phyloP scores from a whole-genome alignment of 2,888 invertebrate genomes.

The Thymelicus sylvestris region DNA sequence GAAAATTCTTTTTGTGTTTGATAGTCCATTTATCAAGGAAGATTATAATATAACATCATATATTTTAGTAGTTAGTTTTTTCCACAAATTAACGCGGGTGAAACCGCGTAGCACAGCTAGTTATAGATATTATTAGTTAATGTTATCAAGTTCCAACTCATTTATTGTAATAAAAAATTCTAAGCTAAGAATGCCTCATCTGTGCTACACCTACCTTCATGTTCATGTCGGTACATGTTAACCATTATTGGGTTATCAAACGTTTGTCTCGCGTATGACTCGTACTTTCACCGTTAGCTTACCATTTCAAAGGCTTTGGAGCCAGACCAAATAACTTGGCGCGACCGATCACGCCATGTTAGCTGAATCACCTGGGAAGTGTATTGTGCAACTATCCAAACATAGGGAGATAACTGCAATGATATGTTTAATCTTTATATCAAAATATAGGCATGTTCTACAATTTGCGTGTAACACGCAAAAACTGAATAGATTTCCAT shows the following conservation, averaged over 20 bases:
- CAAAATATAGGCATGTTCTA: too few species aligned
- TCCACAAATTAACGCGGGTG: too few species aligned
- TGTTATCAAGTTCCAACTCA: too few species aligned
- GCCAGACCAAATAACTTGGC: conserved; percentile 21
- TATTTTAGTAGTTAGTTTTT: too few species aligned
- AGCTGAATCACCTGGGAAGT: conserved; percentile 12
- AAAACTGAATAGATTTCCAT: not conserved
- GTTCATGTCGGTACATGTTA: conserved; percentile 17
- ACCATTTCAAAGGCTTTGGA: conserved; percentile 25
- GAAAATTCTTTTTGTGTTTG: too few species aligned
- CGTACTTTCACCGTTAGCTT: conserved; percentile 35
- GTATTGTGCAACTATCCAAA: not conserved
- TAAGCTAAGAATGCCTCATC: too few species aligned
- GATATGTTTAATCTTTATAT: too few species aligned
- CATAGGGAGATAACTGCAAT: not conserved
- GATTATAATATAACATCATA: too few species aligned
- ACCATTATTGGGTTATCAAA: conserved; percentile 21
- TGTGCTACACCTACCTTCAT: not conserved
- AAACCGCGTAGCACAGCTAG: too few species aligned
- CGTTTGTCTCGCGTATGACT: conserved; percentile 28
- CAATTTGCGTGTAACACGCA: not conserved
- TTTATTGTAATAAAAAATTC: too few species aligned
- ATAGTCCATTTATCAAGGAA: too few species aligned
- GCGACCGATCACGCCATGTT: conserved; percentile 24
- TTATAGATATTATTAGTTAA: too few species aligned